Base-by-base conservation (phyloP, 1,140 invertebrate species). In the Drosophila truncata region DNA sequence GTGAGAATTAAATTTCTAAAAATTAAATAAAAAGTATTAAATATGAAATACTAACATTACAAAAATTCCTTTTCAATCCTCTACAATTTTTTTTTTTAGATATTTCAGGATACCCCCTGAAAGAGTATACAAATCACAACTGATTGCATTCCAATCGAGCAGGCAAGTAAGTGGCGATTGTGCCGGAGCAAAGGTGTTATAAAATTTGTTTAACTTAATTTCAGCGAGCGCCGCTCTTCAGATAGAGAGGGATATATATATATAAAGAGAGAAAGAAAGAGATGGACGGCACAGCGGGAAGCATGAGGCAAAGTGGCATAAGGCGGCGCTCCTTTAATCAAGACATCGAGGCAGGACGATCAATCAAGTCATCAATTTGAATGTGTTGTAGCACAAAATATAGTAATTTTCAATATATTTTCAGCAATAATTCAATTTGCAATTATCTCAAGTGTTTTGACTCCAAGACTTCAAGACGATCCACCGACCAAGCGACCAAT, bases 201-300 rank as follows among this genome's bases (percentile, higher is more conserved):
- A 92, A 92, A 92, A 92, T 92, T 92, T 92, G 91, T 92, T 92
- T 91, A 92, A 84, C 86, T 92, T 92, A 92, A 92, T 92, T 92
- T 91, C 67, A 82, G 52, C 64, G 85, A 85, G 85, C 85, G 86
- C 85, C 86, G 83, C 57, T 61, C 11, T 23, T 29, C 37, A 47
- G 50, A 44, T 18, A 52, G 31, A 29, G 46, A 59, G 8, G 23
- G 52, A n/a, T 8, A 37, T 25, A 23, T 1, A 27, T 11, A 20
- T 10, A 10, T 13, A 49, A 7, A 23, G 18, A 13, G 18, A 39
- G 14, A 29, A 31, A 10, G n/a, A 35, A 20, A 18, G 37, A 47
- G 44, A 47, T 10, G 42, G 58, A 46, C 23, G 37, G 46, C 57
- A 29, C 80, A 54, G 70, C 80, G 58, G 69, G 80, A 67, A 54